Conservation (phyloP, 2,113 vertebrate species). For the Chaetops frenatus region DNA sequence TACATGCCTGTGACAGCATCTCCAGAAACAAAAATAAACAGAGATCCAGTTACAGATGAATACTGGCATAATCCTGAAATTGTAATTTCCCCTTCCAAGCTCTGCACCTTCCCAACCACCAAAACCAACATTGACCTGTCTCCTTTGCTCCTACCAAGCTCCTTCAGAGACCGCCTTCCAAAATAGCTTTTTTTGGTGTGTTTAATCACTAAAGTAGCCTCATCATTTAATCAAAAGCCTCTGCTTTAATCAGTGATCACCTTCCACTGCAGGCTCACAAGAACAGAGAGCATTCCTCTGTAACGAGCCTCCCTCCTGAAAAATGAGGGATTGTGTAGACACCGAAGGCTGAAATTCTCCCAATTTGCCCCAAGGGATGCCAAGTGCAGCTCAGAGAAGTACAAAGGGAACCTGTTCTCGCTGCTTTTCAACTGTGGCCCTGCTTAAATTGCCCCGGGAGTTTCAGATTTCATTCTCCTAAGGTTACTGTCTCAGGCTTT, state of each 20-base stretch:
- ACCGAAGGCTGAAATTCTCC: slow-evolving; percentile 34
- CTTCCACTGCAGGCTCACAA: neutral
- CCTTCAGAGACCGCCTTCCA: neutral
- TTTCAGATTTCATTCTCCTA: slow-evolving; percentile 53
- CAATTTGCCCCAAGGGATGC: slow-evolving; percentile 49
- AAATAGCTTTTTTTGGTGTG: neutral
- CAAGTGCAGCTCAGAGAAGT: slow-evolving; percentile 30
- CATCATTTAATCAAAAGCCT: slow-evolving; percentile 23
- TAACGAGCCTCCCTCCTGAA: slow-evolving; percentile 23
- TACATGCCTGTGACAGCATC: neutral
- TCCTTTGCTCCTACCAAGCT: neutral
- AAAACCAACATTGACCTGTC: neutral
- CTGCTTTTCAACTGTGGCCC: slow-evolving; percentile 44
- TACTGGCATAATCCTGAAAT: slow-evolving; percentile 1
- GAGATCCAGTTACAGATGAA: neutral
- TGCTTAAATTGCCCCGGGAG: neutral
- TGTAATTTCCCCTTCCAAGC: neutral
- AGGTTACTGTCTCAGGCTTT: slow-evolving; percentile 46
- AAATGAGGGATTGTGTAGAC: slow-evolving; percentile 53
- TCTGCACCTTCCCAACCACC: neutral
- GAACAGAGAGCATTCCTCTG: slow-evolving; percentile 46
- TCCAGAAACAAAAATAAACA: slow-evolving; percentile 40
- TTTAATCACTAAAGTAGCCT: neutral
- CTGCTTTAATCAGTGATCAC: slow-evolving; percentile 50
- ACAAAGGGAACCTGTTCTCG: slow-evolving; percentile 64